Base-by-base conservation (phyloP, 2,113 vertebrate species). In the Glareola pratincola region DNA sequence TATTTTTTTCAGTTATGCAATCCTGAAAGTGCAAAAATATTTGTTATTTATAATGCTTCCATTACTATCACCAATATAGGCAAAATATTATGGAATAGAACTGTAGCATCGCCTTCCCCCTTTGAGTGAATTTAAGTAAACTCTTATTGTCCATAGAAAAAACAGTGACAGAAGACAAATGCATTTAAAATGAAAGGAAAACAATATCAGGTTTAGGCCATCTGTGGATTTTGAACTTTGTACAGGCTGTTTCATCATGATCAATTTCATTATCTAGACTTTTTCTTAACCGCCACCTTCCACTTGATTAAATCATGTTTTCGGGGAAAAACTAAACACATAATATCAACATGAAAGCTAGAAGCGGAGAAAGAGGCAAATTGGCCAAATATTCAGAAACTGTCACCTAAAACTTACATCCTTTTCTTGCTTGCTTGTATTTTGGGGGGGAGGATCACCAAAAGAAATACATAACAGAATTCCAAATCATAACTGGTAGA, bases 151-250 rank as follows among this genome's bases (percentile, higher is more conserved):
- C 39, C 53, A 17, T 18, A 53, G 60, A 54, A 87, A 50, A 86
- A 93, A 37, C 13, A 56, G 17, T 91, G 68, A 86, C 80, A 96
- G 81, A 91, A 91, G 66, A 91, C n/a, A 95, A 92, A 91, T 75
- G 26, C 8, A 57, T 85, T 92, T 87, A 45, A 94, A 89, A 96
- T 85, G 9, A 85, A 91, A 92, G 24, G 45, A 89, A 94, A 92
- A 76, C 56, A 75, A 88, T 92, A 94, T 68, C 80, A 64, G 9
- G 34, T 87, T 96, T 85, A 92, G 66, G 32, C 47, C 60, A 75
- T 95, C 80, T 85, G 43, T 62, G 64, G 73, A 89, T 89, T 96
- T 91, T 94, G 91, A 94, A 92, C 86, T 64, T 89, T 94, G 88
- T 95, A 84, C 57, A 91, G 79, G 64, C 36, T 94, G 16, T 92